Evolutionary conservation across 2,888 invertebrate species (phyloP), one percentile per base, ranked within the genome.

Genomic region (Spodoptera exigua): DNA sequence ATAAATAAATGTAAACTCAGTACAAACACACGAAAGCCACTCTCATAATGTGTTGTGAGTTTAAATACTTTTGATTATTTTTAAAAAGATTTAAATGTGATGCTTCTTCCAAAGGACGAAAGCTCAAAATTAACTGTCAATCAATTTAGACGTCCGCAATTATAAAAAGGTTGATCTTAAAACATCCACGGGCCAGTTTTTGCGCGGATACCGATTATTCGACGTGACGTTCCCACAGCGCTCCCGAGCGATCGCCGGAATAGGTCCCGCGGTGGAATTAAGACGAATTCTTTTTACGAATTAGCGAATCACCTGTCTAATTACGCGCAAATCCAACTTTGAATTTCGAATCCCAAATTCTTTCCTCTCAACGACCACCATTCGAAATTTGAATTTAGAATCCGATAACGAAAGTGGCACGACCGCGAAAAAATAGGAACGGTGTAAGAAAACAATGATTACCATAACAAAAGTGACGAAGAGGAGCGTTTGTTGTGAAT

Each of bases 251-350:
- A 82, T 84, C 85, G 80, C 78, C 80, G 76, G 83, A 83, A 83
- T 83, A 83, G 83, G 81, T 74, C 83, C 76, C 79, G 81, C 81
- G 72, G 80, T 79, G 79, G 86, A 86, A 88, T 87, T 85, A 87
- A 88, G 88, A 85, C 87, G 89, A 83, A 92, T 92, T 91, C 93
- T 85, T 88, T 87, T 85, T 85, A 79, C 84, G 91, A 92, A 93
- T 93, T 92, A 93, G 89, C 90, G 91, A 91, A 91, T 93, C 92
- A 92, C 92, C 93, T 93, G 93, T 91, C 92, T 92, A 92, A 93
- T 93, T 93, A 91, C 87, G 80, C 79, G 80, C 76, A 79, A 78
- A 82, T 78, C 79, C 83, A 85, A 86, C 86, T 81, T 84, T 68
- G 80, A 86, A 87, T 83, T 83, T 72, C 84, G 84, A 84, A 86